A percentile compares a stretch with the other conserved stretches of the same genome.
Evolutionary conservation across 2,797 vertebrate species (phyloP).

Genomic region (Helarctos malayanus): DNA sequence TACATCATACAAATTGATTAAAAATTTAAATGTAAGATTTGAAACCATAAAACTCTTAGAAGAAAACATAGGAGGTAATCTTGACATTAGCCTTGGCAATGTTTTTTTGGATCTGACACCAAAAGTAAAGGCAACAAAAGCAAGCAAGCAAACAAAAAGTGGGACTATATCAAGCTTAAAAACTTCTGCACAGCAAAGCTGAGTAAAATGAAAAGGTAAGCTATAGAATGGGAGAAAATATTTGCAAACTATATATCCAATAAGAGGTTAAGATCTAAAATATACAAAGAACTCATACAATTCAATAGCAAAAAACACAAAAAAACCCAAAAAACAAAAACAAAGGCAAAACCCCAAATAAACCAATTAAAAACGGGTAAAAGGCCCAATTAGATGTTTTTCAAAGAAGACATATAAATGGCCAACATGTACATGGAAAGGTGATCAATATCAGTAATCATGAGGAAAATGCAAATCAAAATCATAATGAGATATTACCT

Average conservation of each 20-base stretch:
- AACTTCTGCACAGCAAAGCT: background rate
- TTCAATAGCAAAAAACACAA: background rate
- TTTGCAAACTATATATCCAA: background rate
- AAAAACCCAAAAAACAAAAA: background rate
- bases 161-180: background rate
- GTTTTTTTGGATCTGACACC: background rate
- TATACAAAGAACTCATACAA: background rate
- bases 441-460: background rate
- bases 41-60: background rate
- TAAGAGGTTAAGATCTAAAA: background rate
- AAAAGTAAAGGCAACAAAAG: background rate
- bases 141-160: background rate
- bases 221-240: background rate
- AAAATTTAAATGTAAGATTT: background rate
- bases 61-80: background rate
- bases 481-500: background rate
- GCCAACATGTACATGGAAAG: background rate
- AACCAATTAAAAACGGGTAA: background rate
- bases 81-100: background rate
- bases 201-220: slow-evolving; percentile 16
- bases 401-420: background rate
- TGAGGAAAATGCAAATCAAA: slow-evolving; percentile 14
- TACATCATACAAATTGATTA: background rate
- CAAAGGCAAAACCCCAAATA: background rate
- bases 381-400: background rate